phyloP scores from a whole-genome alignment of 2,888 invertebrate genomes.

The Psylliodes chrysocephalus region DNA sequence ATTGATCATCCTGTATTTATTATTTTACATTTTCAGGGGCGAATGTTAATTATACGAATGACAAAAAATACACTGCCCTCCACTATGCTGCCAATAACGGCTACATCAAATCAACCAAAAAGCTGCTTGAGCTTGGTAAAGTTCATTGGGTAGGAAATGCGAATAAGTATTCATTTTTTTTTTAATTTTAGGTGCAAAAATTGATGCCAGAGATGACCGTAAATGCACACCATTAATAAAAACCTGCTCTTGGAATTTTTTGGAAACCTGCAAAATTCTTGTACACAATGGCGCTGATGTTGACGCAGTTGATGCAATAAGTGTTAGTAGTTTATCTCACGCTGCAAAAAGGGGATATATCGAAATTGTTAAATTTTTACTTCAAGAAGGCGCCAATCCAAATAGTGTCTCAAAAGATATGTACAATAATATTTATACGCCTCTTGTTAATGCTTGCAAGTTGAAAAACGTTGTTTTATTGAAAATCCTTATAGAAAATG shows the following conservation, averaged over 20 bases:
- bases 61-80: slow-evolving; percentile 19
- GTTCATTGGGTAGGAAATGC: too few relatives aligned
- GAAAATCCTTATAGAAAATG: slow-evolving; percentile 15
- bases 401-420: not conserved
- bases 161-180: too few relatives aligned
- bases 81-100: slow-evolving; percentile 31
- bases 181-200: slow-evolving; percentile 14
- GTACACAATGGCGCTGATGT: slow-evolving; percentile 16
- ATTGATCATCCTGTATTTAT: too few relatives aligned
- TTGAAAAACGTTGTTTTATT: not conserved
- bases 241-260: slow-evolving; percentile 26
- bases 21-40: slow-evolving; percentile 32
- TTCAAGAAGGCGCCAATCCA: slow-evolving; percentile 11
- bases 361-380: slow-evolving; percentile 1
- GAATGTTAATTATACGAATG: slow-evolving; percentile 17
- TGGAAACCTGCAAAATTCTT: slow-evolving; percentile 21
- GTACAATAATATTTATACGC: not conserved
- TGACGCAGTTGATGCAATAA: not conserved
- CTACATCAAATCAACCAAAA: slow-evolving; percentile 12
- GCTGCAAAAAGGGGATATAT: not conserved
- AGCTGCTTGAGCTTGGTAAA: slow-evolving; percentile 24
- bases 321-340: not conserved
- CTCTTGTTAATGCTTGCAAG: slow-evolving; percentile 8
- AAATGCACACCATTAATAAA: slow-evolving; percentile 25
- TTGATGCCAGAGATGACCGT: slow-evolving; percentile 19